Evolutionary conservation across 2,888 invertebrate genomes (phyloP).

Genomic region (Pemphredon lugubris): DNA sequence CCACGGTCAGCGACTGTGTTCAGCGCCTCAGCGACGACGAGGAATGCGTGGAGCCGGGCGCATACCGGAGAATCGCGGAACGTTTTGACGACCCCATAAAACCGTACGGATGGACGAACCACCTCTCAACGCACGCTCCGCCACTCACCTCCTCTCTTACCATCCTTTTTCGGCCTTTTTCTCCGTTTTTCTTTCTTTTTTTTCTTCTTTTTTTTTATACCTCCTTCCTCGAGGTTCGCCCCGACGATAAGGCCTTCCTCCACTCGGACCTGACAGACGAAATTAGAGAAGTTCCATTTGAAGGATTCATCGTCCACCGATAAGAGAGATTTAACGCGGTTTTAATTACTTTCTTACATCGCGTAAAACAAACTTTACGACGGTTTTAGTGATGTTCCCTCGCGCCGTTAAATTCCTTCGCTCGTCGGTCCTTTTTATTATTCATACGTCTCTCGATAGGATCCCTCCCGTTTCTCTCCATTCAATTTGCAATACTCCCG

Average conservation of each 20-base stretch:
- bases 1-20: conserved; percentile 46
- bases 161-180: conserved; percentile 12
- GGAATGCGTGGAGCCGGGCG: conserved; percentile 70
- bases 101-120: conserved; percentile 71
- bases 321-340: background rate
- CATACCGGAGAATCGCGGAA: conserved; percentile 75
- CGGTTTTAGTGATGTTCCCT: too few species aligned
- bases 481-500: too few species aligned
- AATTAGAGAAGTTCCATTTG: conserved; percentile 22
- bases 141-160: conserved; percentile 7
- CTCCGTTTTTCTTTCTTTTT: conserved; percentile 13
- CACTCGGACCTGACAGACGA: background rate
- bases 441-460: too few species aligned
- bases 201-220: conserved; percentile 21
- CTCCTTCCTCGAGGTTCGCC: conserved; percentile 11
- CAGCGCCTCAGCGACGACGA: conserved; percentile 58
- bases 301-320: conserved; percentile 6
- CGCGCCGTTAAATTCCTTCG: too few species aligned
- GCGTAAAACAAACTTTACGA: background rate
- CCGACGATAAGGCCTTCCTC: conserved; percentile 16
- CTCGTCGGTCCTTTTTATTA: too few species aligned
- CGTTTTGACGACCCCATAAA: conserved; percentile 78
- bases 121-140: conserved; percentile 51
- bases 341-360: conserved; percentile 23
- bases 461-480: too few species aligned